Conservation (phyloP, 2,888 invertebrate genomes). For the Adela reaumurella region DNA sequence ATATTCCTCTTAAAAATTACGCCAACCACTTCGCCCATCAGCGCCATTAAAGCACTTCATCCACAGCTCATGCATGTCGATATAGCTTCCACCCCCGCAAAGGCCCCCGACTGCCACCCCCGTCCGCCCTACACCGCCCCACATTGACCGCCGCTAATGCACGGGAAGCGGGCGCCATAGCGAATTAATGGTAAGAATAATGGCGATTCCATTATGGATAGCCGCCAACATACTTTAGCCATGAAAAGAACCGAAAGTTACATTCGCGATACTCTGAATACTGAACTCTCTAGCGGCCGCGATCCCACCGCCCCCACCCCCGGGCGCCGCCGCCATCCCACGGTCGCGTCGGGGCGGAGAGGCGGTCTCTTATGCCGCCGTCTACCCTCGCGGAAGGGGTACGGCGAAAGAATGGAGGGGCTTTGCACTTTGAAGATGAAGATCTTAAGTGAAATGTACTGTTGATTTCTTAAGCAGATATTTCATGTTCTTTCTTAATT, state of each 20-base stretch:
- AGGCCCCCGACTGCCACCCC: slow-evolving; percentile 37
- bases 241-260: slow-evolving; percentile 59
- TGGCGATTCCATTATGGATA: slow-evolving; percentile 59
- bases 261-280: slow-evolving; percentile 58
- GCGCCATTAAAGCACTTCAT: background rate
- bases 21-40: no score
- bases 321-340: slow-evolving; percentile 23
- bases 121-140: slow-evolving; percentile 26
- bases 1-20: no score
- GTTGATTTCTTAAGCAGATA: no score
- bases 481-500: no score
- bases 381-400: background rate
- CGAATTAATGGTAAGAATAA: slow-evolving; percentile 58
- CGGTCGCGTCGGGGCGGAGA: slow-evolving; percentile 21
- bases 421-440: background rate
- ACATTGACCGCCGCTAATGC: slow-evolving; percentile 31
- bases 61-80: background rate
- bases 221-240: slow-evolving; percentile 58
- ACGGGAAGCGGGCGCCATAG: slow-evolving; percentile 49
- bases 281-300: slow-evolving; percentile 43
- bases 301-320: slow-evolving; percentile 19
- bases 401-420: background rate
- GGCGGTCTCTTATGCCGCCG: background rate
- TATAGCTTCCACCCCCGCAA: slow-evolving; percentile 4
- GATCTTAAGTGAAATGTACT: no score